Percentiles rank a stretch among this genome's conserved stretches.
phyloP scores from a whole-genome alignment of 2,797 vertebrate species.

The Alectoris magna region DNA sequence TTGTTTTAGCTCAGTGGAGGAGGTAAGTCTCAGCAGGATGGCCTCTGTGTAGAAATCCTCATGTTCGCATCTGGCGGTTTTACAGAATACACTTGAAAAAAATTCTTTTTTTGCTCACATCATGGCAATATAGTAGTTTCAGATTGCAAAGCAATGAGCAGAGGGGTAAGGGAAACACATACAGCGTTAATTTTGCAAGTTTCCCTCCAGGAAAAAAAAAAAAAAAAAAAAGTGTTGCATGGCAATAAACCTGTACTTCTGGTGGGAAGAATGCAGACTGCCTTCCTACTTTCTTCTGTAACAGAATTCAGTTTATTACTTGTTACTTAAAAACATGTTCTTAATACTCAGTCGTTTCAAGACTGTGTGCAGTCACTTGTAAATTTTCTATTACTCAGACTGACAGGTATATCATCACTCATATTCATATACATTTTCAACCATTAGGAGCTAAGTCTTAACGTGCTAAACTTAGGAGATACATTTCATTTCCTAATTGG shows the following conservation, averaged over 20 bases:
- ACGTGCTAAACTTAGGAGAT: neutral
- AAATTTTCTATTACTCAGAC: neutral
- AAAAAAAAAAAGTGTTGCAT: neutral
- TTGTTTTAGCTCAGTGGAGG: neutral
- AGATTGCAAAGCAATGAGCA: neutral
- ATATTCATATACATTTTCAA: neutral
- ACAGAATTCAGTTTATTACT: neutral
- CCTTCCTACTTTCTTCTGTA: neutral
- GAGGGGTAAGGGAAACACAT: neutral
- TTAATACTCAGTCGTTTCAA: neutral
- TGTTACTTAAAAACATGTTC: neutral
- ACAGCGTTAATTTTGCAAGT: neutral
- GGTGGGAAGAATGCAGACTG: neutral
- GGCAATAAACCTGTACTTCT: neutral
- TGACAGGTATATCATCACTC: neutral
- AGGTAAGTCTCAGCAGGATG: neutral
- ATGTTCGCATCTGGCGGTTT: neutral
- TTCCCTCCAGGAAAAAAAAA: neutral
- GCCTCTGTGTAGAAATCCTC: neutral
- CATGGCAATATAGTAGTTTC: neutral
- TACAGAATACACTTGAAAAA: neutral
- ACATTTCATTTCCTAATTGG: neutral
- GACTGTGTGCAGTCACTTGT: neutral
- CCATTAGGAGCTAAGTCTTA: neutral
- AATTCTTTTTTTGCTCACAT: neutral